Evolutionary conservation across 2,797 vertebrate species (phyloP), one percentile per base, ranked within the genome.

Genomic region (Chromis chromis): DNA sequence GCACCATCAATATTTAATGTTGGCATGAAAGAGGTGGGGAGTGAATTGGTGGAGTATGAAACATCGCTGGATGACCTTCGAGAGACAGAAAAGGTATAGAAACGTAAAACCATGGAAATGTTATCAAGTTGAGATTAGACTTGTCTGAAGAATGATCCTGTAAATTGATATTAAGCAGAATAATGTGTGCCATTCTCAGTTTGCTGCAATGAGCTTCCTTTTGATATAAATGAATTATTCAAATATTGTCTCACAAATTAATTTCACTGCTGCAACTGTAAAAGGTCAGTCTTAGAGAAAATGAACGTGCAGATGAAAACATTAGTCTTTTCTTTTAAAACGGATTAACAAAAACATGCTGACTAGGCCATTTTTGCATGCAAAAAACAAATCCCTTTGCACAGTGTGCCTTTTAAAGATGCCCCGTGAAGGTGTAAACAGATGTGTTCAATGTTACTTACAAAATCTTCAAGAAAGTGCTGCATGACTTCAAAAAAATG

Each of bases 1-100:
- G 84, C 62, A 3, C 19, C 17, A 89, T 93, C 36, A 91, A 94
- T 93, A 89, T 91, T 93, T 93, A 79, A 93, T 46, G 50, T 14
- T 0, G 59, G 52, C 61, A 70, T 81, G 70, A 87, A 84, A 81
- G 70, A 69, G 48, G 57, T 68, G 70, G 39, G 46, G 77, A 74
- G 73, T 53, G 24, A 72, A 31, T 64, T 27, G 22, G 50, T 54
- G 46, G 39, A 67, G 39, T 60, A 55, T 46, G 40, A 25, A 66
- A 64, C 27, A 42, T 44, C 6, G 0, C 16, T 59, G 48, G 55
- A 54, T 3, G 7, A 58, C 27, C 36, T 27, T 65, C 33, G 56
- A 55, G 57, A 44, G 7, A 66, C 1, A n/a, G 31, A 58, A 6
- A 68, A 48, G 4, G 9, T 21, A 42, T 11, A 70, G 42, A 67